Conservation (phyloP, 2,888 invertebrate species). For the Galerucella calmariensis region DNA sequence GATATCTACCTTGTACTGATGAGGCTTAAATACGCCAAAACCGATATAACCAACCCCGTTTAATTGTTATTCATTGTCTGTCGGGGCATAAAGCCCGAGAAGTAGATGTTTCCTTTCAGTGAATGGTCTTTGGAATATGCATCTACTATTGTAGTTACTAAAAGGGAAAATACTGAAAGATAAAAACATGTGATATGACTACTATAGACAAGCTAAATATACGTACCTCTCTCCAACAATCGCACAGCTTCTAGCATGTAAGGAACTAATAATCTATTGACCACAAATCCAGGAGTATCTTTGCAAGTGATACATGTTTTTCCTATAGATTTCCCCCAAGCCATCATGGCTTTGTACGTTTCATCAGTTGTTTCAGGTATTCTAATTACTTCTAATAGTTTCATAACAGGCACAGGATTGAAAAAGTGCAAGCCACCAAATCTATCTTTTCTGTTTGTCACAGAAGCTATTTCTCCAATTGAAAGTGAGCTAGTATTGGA, state of each 20-base stretch:
- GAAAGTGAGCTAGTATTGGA: slow-evolving; percentile 91
- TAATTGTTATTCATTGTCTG: too few species aligned
- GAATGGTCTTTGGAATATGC: too few species aligned
- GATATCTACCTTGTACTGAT: too few species aligned
- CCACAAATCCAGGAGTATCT: slow-evolving; percentile 93
- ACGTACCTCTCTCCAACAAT: slow-evolving; percentile 79
- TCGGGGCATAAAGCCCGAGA: too few species aligned
- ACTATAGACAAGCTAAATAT: neutral
- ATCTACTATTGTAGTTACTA: too few species aligned
- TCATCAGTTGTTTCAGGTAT: slow-evolving; percentile 81
- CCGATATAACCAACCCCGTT: too few species aligned
- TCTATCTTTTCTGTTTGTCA: slow-evolving; percentile 77
- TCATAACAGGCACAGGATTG: slow-evolving; percentile 93
- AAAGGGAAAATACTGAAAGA: too few species aligned
- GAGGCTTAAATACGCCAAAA: too few species aligned
- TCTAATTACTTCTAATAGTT: slow-evolving; percentile 84
- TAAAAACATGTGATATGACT: neutral
- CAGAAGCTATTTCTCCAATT: slow-evolving; percentile 81
- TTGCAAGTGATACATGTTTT: slow-evolving; percentile 89
- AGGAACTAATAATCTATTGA: slow-evolving; percentile 87
- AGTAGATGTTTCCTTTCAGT: too few species aligned
- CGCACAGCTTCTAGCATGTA: slow-evolving; percentile 84
- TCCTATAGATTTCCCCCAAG: slow-evolving; percentile 84
- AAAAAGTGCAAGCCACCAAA: slow-evolving; percentile 85
- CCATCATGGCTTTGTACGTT: slow-evolving; percentile 78